Evolutionary conservation across 2,797 vertebrate genomes (phyloP), one percentile per base, ranked within the genome.

Genomic region (Oreonectes daqikongensis): DNA sequence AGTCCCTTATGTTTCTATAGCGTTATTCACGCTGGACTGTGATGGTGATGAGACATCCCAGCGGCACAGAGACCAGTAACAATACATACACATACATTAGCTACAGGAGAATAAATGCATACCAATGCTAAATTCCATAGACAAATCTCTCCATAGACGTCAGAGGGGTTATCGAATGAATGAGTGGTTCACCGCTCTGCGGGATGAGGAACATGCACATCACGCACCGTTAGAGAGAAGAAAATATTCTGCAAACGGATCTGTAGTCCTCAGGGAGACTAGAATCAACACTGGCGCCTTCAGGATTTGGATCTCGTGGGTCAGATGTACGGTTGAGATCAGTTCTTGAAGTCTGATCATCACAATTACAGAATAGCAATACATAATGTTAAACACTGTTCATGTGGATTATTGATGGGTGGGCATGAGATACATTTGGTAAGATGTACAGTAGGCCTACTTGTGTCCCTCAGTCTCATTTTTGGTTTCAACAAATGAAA

Each of bases 261-360:
- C 84, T 68, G 84, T 82, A 87, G 85, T 90, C 87, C 87, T 92
- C 86, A 77, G 84, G 84, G 85, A 63, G 57, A 61, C 84, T 87
- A 86, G 80, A 87, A 91, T 92, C 88, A 86, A 81, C 84, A 82
- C 86, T 88, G 93, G 93, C 88, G 90, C 92, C 93, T 94, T 84
- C 71, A 89, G 92, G 90, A 93, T 94, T 85, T 94, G 90, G 84
- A 86, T 79, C 65, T 68, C 53, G 44, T 79, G 79, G 81, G 81
- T 85, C 81, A 81, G 65, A 81, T 79, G 63, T 46, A 44, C 69
- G 72, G 80, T 55, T 61, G 69, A 44, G 63, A 38, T 53, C 46
- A 74, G 57, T 72, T 65, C 1, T 42, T 20, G 42, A 48, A 72
- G 66, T 79, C 63, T 77, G 64, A 30, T 75, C 72, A 55, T 69